Percentiles rank a stretch among this genome's conserved stretches.
phyloP scores from a whole-genome alignment of 2,113 vertebrate genomes.

The Chelonoidis abingdonii region DNA sequence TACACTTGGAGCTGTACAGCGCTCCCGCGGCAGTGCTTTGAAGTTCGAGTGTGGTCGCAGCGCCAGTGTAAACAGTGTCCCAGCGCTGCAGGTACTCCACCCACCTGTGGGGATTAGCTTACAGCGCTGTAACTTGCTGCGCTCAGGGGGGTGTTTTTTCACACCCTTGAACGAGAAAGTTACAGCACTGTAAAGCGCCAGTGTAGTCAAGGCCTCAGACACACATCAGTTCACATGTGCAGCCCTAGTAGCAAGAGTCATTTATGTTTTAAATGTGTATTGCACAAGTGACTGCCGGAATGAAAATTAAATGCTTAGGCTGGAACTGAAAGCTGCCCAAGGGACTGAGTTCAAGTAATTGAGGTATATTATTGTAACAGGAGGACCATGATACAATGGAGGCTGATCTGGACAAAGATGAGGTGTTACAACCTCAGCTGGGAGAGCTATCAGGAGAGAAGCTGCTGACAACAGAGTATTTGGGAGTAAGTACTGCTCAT shows the following conservation, averaged over 20 bases:
- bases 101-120: no score
- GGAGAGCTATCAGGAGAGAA: conserved; percentile 93
- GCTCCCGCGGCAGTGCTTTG: no score
- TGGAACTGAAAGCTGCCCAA: neutral
- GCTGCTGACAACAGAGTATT: conserved; percentile 93
- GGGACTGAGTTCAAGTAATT: neutral
- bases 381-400: conserved; percentile 89
- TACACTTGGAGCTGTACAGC: no score
- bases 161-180: no score
- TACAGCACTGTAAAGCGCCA: no score
- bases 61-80: no score
- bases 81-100: no score
- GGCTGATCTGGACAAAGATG: conserved; percentile 90
- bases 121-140: no score
- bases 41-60: no score
- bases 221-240: fast-evolving
- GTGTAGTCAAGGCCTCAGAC: neutral
- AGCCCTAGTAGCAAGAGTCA: neutral
- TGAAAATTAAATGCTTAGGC: neutral
- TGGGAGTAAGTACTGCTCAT: conserved; percentile 85
- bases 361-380: conserved; percentile 59
- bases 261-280: neutral
- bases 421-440: conserved; percentile 88
- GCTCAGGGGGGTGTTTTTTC: no score
- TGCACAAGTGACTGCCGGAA: neutral